Evolutionary conservation across 2,888 invertebrate species (phyloP).

Genomic region (Drosophila quinaria): DNA sequence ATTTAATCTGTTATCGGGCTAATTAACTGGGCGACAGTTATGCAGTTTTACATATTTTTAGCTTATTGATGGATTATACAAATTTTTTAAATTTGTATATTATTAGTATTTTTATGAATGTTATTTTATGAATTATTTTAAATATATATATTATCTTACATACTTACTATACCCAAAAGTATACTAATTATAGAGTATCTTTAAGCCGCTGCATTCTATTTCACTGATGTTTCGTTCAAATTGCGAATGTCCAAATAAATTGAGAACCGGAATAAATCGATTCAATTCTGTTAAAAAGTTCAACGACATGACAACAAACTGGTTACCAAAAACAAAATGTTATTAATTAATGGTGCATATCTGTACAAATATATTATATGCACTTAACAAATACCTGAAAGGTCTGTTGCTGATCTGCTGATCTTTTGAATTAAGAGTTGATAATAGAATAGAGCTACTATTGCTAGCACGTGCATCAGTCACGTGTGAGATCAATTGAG

Average conservation of each 20-base stretch:
- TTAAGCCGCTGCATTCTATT: neutral
- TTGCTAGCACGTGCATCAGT: conserved; percentile 32
- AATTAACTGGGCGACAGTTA: no score
- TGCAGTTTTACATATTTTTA: no score
- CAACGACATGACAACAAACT: conserved; percentile 35
- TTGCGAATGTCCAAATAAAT: conserved; percentile 12
- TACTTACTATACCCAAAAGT: neutral
- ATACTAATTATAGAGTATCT: conserved; percentile 1
- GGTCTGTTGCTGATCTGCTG: conserved; percentile 6
- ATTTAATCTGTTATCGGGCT: no score
- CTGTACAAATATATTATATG: conserved; percentile 10
- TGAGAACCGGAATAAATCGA: conserved; percentile 12
- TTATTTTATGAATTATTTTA: neutral
- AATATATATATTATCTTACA: no score
- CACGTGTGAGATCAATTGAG: conserved; percentile 24
- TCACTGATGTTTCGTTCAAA: neutral
- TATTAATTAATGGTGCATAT: conserved; percentile 12
- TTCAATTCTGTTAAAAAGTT: conserved; percentile 33
- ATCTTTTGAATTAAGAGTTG: neutral
- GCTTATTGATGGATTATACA: no score
- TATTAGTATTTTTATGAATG: neutral
- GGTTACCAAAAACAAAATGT: conserved; percentile 17
- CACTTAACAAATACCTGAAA: neutral
- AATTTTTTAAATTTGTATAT: no score
- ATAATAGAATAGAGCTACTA: neutral